A percentile compares a stretch with the other conserved stretches of the same genome.
Conservation (phyloP, 1,140 invertebrate species). For the Drosophila ogumai region DNA sequence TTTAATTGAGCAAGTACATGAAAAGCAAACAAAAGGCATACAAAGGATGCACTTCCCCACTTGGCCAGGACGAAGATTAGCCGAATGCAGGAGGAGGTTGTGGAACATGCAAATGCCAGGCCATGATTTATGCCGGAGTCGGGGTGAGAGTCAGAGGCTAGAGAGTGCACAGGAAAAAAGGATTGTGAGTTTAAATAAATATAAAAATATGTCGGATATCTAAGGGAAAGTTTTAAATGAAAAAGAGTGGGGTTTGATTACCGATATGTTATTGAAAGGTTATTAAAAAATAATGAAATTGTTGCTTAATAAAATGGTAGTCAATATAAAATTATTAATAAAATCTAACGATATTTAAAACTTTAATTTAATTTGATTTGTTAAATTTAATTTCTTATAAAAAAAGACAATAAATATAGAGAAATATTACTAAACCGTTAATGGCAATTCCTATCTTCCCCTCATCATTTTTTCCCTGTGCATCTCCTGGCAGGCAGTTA, state of each 20-base stretch:
- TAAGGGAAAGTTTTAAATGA: too few relatives aligned
- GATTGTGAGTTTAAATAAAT: too few relatives aligned
- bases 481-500: slow-evolving; percentile 57
- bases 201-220: neutral
- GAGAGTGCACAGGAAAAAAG: slow-evolving; percentile 12
- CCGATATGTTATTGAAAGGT: too few relatives aligned
- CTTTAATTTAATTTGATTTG: too few relatives aligned
- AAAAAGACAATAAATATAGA: too few relatives aligned
- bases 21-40: slow-evolving; percentile 69
- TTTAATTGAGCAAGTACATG: slow-evolving; percentile 79
- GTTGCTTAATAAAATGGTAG: neutral
- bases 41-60: slow-evolving; percentile 64
- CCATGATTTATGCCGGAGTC: slow-evolving; percentile 74
- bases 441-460: neutral
- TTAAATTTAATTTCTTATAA: too few relatives aligned
- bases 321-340: too few relatives aligned
- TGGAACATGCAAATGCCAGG: slow-evolving; percentile 75
- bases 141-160: slow-evolving; percentile 23
- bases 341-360: too few relatives aligned
- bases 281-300: too few relatives aligned
- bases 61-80: slow-evolving; percentile 64
- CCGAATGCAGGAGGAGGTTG: slow-evolving; percentile 26
- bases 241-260: neutral
- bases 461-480: neutral
- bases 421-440: too few relatives aligned